Base-by-base conservation (phyloP, 2,113 vertebrate species). In the Pipra filicauda region DNA sequence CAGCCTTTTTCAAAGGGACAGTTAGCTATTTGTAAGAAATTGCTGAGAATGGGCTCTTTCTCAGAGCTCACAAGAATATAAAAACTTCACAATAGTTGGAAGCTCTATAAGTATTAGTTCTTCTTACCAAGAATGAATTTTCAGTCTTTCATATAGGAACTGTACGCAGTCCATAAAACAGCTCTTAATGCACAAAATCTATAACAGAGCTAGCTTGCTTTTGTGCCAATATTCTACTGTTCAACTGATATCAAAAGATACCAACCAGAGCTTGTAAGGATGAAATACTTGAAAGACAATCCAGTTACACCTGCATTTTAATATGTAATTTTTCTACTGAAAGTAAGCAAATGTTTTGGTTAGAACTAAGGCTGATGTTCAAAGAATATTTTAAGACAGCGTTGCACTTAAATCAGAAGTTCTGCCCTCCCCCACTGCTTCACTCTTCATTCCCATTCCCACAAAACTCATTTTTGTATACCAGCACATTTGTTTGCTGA, bases 401-500 rank as follows among this genome's bases (percentile, higher is more conserved):
- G 62, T 23, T 80, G 44, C 27, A 66, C 49, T 43, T 51, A 55
- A 21, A 43, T 12, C 33, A 85, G 85, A 3, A 28, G 66, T 55
- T 54, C 64, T 86, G 88, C 43, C 55, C 31, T 65, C 78, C 71
- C 39, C 11, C 27, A 27, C 37, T 18, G 48, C 83, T 48, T 84
- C 55, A 59, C 44, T 71, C 70, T 54, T 78, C 2, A 0, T 54
- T 92, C 43, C 39, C 83, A 59, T 55, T 87, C 66, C 61, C 81
- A 79, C 59, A 65, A 66, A 91, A 41, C 23, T 51, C 54, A 69
- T 64, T 92, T 97, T 18, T 64, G 79, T 51, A 43, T 13, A 74
- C 33, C 64, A 91, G 72, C 76, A 62, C 83, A 31, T 92, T 85
- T 95, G 86, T 95, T 97, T 95, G 96, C 91, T 93, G 85, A 96